These are phyloP conservation scores for Athalia rosae DNA, from an alignment of 2,888 invertebrate genomes.

Conservation along the genomic window DNA sequence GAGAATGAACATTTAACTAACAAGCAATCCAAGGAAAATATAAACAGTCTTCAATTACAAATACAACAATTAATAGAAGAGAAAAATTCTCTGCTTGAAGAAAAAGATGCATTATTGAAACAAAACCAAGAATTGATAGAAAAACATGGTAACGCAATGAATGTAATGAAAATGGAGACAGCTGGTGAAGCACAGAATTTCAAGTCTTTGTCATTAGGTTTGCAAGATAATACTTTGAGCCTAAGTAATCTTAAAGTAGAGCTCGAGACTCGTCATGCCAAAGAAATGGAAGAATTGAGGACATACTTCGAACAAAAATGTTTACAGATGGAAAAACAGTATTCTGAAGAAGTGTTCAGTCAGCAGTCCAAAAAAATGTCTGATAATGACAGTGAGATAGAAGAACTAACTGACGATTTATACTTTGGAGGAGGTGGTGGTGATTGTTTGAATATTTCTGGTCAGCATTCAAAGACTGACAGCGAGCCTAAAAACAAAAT, in stretches of 20 bases:
- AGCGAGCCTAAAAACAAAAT: conserved; percentile 32
- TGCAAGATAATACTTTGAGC: conserved; percentile 78
- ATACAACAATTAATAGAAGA: conserved; percentile 58
- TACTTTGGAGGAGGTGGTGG: conserved; percentile 61
- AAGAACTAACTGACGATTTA: conserved; percentile 73
- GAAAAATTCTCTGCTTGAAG: conserved; percentile 56
- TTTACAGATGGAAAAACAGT: conserved; percentile 87
- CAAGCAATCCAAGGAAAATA: conserved; percentile 48
- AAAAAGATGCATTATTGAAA: conserved; percentile 52
- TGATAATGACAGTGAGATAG: conserved; percentile 70
- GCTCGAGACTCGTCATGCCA: conserved; percentile 80
- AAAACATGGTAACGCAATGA: conserved; percentile 59
- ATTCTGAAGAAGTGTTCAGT: conserved; percentile 82
- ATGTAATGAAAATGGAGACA: conserved; percentile 56
- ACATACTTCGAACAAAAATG: conserved; percentile 89
- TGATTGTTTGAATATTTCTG: conserved; percentile 58
- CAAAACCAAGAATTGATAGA: conserved; percentile 48
- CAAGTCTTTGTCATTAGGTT: conserved; percentile 76
- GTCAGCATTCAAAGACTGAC: conserved; percentile 52
- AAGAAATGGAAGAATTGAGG: conserved; percentile 86
- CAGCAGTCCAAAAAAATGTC: conserved; percentile 80
- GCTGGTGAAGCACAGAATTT: conserved; percentile 74
- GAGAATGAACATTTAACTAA: conserved; percentile 56
- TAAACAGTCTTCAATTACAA: conserved; percentile 54
- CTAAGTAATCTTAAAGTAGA: conserved; percentile 76